Evolutionary conservation across 2,888 invertebrate species (phyloP).

Genomic region (Aporophyla nigra): DNA sequence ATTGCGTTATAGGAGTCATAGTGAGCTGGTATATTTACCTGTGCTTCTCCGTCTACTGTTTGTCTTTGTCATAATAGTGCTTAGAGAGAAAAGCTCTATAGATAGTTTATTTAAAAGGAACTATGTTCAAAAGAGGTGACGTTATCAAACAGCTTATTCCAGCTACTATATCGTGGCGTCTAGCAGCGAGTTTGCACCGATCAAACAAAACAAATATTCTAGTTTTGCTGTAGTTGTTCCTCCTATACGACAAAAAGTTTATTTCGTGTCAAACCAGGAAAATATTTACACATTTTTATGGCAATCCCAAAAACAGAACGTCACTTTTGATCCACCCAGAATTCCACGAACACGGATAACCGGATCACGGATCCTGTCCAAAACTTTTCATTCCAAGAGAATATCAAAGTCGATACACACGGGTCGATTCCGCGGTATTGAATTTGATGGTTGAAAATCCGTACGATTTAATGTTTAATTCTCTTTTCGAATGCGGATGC

Average conservation of each 20-base stretch:
- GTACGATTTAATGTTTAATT: conserved; percentile 59
- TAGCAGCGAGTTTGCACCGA: background rate
- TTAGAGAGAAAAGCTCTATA: background rate
- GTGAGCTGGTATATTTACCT: conserved; percentile 33
- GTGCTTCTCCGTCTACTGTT: conserved; percentile 33
- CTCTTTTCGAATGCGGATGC: conserved; percentile 58
- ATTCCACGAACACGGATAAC: conserved; percentile 33
- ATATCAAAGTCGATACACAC: conserved; percentile 27
- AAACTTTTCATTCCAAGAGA: conserved; percentile 37
- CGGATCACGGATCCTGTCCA: conserved; percentile 34
- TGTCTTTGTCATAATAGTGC: background rate
- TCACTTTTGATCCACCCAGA: conserved; percentile 22
- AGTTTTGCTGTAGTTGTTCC: background rate
- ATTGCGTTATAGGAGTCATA: conserved; percentile 53
- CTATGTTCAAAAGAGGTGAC: too few species aligned
- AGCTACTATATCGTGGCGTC: background rate
- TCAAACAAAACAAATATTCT: background rate
- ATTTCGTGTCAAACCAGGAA: background rate
- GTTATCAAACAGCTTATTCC: background rate
- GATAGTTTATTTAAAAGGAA: background rate
- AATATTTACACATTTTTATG: conserved; percentile 32
- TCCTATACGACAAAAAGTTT: background rate
- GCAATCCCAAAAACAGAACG: conserved; percentile 16
- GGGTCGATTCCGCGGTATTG: conserved; percentile 29
- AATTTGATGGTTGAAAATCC: conserved; percentile 44